Percentiles rank a stretch among this genome's conserved stretches.
Evolutionary conservation across 2,113 vertebrate genomes (phyloP).

Genomic region (Spermophilus dauricus): DNA sequence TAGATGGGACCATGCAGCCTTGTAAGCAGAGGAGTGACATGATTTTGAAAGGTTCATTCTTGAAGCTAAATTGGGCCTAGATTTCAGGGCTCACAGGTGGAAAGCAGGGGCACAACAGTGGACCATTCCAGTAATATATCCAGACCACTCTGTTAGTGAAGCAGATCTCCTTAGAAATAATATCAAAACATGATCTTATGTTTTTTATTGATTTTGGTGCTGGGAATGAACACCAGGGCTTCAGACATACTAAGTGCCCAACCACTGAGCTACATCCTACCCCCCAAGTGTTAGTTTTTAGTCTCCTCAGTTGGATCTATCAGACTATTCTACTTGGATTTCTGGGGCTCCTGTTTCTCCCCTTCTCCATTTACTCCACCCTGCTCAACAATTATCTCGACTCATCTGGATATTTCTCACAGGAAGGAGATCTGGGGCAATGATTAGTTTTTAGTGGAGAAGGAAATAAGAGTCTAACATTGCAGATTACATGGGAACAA

Average conservation of each 20-base stretch:
- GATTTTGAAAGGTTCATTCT: not conserved
- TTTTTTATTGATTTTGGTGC: not conserved
- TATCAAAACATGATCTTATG: not conserved
- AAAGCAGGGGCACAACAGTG: not conserved
- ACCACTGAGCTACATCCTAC: too few relatives aligned
- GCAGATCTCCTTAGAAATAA: constrained; percentile 48
- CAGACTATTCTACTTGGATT: constrained; percentile 42
- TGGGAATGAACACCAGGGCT: not conserved
- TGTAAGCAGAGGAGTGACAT: not conserved
- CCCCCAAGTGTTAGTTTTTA: not conserved
- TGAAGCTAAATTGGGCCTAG: too few relatives aligned
- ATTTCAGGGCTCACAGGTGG: not conserved
- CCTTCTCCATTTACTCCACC: not conserved
- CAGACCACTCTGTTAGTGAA: constrained; percentile 17
- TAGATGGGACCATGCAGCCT: not conserved
- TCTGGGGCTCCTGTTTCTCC: not conserved
- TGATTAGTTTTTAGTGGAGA: constrained; percentile 63
- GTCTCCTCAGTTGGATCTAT: not conserved
- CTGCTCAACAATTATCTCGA: not conserved
- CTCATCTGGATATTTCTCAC: constrained; percentile 62
- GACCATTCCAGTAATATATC: not conserved
- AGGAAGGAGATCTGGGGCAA: constrained; percentile 43
- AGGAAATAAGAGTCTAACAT: not conserved
- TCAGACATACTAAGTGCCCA: not conserved
- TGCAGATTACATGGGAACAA: constrained; percentile 47